phyloP scores from a whole-genome alignment of 1,140 invertebrate genomes.

The Caenorhabditis elegans region DNA sequence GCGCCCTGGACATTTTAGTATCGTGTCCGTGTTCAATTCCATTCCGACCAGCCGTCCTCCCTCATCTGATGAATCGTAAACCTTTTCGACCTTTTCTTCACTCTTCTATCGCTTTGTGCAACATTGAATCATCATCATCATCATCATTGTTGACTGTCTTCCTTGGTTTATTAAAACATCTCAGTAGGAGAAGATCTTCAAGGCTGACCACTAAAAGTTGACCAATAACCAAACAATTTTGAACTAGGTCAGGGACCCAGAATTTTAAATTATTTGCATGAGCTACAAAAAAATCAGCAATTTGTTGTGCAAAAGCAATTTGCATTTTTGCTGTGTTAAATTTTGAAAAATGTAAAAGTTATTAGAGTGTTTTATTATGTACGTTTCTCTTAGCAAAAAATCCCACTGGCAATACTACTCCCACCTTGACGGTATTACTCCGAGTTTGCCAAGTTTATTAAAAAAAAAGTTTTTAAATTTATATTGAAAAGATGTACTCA shows the following conservation, averaged over 20 bases:
- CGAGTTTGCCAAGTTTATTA: too few relatives aligned
- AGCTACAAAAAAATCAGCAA: too few relatives aligned
- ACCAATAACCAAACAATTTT: not conserved
- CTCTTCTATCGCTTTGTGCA: not conserved
- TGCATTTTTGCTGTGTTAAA: too few relatives aligned
- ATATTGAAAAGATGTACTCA: too few relatives aligned
- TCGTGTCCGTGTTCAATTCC: not conserved
- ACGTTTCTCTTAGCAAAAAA: too few relatives aligned
- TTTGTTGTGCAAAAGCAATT: not conserved
- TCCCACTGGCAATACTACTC: too few relatives aligned
- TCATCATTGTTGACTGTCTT: not conserved
- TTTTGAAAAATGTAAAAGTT: too few relatives aligned
- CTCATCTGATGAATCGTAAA: conserved; percentile 19
- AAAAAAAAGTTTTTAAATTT: too few relatives aligned
- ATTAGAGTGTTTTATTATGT: too few relatives aligned
- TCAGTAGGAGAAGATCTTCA: conserved; percentile 8
- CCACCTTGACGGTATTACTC: too few relatives aligned
- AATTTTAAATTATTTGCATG: too few relatives aligned
- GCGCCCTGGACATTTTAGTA: conserved; percentile 6
- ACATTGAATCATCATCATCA: conserved; percentile 26
- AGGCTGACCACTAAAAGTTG: conserved; percentile 10
- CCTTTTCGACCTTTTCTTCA: not conserved
- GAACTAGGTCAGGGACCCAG: not conserved
- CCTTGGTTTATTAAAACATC: not conserved
- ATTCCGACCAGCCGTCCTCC: not conserved